Evolutionary conservation across 2,113 vertebrate genomes (phyloP).

Genomic region (Condylura cristata): DNA sequence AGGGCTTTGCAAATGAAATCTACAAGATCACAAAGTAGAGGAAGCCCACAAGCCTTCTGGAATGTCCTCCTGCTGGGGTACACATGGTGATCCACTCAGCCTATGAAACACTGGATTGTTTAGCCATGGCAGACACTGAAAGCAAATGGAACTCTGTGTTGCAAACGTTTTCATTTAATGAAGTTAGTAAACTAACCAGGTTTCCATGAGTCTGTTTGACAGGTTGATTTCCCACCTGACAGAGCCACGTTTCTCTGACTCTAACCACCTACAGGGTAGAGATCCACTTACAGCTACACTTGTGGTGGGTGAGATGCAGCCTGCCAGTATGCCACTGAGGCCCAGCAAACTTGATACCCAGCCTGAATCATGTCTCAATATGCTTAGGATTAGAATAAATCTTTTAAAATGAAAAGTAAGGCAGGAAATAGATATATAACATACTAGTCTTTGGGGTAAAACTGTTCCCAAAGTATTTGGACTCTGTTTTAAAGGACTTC

Average conservation of each 20-base stretch:
- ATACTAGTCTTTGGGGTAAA: conserved; percentile 71
- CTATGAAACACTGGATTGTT: conserved; percentile 87
- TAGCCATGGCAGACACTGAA: conserved; percentile 77
- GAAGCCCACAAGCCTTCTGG: conserved; percentile 89
- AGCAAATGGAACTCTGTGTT: conserved; percentile 75
- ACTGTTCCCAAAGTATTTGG: conserved; percentile 59
- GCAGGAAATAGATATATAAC: conserved; percentile 70
- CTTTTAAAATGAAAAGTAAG: conserved; percentile 77
- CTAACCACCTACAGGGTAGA: conserved; percentile 81
- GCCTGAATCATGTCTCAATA: conserved; percentile 62
- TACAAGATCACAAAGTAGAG: conserved; percentile 85
- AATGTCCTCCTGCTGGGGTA: conserved; percentile 93
- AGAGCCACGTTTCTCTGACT: conserved; percentile 71
- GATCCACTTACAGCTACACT: conserved; percentile 69
- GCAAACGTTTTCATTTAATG: conserved; percentile 83
- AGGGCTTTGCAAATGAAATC: not conserved
- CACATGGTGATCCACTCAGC: conserved; percentile 92
- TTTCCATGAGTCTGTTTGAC: conserved; percentile 85
- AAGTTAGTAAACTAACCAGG: conserved; percentile 85
- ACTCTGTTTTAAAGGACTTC: conserved; percentile 71
- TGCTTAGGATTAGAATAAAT: conserved; percentile 76
- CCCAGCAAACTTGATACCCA: conserved; percentile 55
- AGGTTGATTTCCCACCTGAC: conserved; percentile 85
- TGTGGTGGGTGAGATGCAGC: conserved; percentile 58
- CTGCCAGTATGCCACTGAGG: conserved; percentile 52